Conservation (phyloP, 2,888 invertebrate genomes). For the Timandra comae region DNA sequence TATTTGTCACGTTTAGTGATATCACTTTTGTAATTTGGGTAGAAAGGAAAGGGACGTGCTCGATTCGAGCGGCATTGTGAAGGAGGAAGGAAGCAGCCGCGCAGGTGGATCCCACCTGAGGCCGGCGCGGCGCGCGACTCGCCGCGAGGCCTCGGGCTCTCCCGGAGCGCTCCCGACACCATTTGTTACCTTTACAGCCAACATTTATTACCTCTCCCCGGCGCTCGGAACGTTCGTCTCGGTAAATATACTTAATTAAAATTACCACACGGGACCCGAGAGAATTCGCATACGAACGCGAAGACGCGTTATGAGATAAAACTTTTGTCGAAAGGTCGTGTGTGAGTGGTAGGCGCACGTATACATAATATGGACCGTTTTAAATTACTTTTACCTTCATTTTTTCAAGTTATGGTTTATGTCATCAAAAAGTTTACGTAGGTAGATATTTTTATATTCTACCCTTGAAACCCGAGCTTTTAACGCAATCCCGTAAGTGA, state of each 20-base stretch:
- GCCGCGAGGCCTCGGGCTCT: too few species aligned
- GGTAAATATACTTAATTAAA: slow-evolving; percentile 71
- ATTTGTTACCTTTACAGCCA: slow-evolving; percentile 63
- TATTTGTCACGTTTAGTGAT: slow-evolving; percentile 25
- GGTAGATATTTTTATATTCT: slow-evolving; percentile 1
- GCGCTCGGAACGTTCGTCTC: slow-evolving; percentile 45
- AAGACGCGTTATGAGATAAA: slow-evolving; percentile 48
- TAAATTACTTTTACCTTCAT: not conserved
- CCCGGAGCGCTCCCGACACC: slow-evolving; percentile 31
- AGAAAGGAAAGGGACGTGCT: slow-evolving; percentile 27
- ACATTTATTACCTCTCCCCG: slow-evolving; percentile 55
- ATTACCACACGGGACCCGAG: slow-evolving; percentile 56
- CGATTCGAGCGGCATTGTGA: slow-evolving; percentile 36
- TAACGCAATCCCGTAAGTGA: too few species aligned
- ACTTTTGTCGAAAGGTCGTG: slow-evolving; percentile 35
- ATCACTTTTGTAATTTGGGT: slow-evolving; percentile 27
- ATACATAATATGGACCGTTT: not conserved
- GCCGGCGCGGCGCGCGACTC: slow-evolving; percentile 21
- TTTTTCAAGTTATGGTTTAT: not conserved
- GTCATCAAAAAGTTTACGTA: not conserved
- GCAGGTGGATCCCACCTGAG: slow-evolving; percentile 52
- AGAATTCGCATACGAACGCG: slow-evolving; percentile 43
- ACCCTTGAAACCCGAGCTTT: too few species aligned
- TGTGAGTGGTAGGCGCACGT: slow-evolving; percentile 7
- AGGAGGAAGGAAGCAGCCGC: slow-evolving; percentile 49